Conservation (phyloP, 1,140 invertebrate genomes). For the Rhopalosiphum padi region DNA sequence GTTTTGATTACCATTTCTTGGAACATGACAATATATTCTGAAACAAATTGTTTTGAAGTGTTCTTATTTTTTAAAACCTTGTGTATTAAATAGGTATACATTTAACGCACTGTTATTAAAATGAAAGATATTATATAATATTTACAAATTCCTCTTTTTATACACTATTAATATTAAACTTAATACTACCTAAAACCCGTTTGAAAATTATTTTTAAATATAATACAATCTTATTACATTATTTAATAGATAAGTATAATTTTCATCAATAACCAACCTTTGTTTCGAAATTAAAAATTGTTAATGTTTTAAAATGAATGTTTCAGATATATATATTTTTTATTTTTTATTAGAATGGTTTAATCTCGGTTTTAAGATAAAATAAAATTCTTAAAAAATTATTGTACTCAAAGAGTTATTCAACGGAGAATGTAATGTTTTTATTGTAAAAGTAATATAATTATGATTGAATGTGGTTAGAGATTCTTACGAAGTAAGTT, state of each 20-base stretch:
- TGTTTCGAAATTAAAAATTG: neutral
- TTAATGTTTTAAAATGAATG: neutral
- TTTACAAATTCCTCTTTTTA: neutral
- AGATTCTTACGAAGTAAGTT: neutral
- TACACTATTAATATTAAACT: neutral
- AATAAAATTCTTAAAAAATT: neutral
- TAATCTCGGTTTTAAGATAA: neutral
- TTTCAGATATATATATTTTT: neutral
- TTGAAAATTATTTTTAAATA: neutral
- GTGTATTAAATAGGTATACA: neutral
- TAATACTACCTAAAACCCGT: neutral
- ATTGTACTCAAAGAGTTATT: neutral
- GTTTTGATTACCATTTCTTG: neutral
- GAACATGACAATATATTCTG: neutral
- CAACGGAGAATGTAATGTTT: neutral
- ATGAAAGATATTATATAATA: neutral
- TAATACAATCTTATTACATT: neutral
- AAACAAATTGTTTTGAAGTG: neutral
- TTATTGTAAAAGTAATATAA: neutral
- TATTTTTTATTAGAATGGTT: neutral
- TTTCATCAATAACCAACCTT: neutral
- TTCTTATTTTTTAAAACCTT: neutral
- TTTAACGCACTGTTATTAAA: neutral
- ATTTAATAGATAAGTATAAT: neutral
- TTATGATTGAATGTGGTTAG: neutral